A percentile compares a stretch with the other conserved stretches of the same genome.
Conservation (phyloP, 1,140 invertebrate species). For the Oreohelix idahoensis region DNA sequence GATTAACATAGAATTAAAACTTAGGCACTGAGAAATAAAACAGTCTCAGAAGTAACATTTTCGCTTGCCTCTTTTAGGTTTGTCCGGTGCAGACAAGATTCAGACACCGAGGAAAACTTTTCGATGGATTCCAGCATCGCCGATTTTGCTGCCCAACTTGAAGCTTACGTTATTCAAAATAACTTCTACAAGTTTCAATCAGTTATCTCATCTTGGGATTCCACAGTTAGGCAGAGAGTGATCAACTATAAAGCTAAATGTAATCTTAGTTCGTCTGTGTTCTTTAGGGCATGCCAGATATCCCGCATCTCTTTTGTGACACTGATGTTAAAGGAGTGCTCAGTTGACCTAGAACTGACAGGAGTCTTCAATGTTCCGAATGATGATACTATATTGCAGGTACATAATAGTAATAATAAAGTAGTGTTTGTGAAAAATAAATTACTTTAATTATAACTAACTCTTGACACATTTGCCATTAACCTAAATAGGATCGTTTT, state of each 20-base stretch:
- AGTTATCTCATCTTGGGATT: neutral
- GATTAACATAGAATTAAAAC: too few relatives aligned
- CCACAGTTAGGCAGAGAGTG: neutral
- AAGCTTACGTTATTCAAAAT: neutral
- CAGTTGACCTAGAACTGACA: conserved; percentile 9
- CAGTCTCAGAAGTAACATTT: too few relatives aligned
- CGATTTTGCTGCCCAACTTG: neutral
- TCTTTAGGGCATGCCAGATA: conserved; percentile 26
- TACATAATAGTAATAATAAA: too few relatives aligned
- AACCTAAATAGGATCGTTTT: too few relatives aligned
- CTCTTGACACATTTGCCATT: too few relatives aligned
- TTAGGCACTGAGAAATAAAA: too few relatives aligned
- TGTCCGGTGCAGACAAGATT: neutral
- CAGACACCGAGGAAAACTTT: neutral
- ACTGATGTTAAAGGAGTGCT: conserved; percentile 10
- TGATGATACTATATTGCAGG: neutral
- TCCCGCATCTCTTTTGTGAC: neutral
- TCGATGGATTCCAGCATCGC: neutral
- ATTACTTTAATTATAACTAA: too few relatives aligned
- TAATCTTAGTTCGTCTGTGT: neutral
- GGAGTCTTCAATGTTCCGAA: neutral
- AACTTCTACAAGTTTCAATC: neutral
- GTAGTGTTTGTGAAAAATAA: too few relatives aligned
- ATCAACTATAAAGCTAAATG: conserved; percentile 5
- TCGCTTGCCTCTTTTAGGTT: too few relatives aligned